Conservation (phyloP, 2,797 vertebrate genomes). For the Columba guinea region DNA sequence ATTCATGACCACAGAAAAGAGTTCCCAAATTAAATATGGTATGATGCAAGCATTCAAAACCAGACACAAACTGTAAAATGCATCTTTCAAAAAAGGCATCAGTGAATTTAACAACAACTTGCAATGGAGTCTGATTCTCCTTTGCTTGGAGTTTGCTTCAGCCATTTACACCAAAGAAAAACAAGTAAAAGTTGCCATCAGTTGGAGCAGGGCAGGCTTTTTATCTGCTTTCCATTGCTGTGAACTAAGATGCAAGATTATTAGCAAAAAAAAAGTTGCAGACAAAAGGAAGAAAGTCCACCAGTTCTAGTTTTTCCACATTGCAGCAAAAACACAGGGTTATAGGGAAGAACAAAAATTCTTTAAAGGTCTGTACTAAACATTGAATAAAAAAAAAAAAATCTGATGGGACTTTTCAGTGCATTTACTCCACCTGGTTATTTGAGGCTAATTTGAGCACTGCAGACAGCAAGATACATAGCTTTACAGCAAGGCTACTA, state of each 20-base stretch:
- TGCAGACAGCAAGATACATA: not conserved
- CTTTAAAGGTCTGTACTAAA: not conserved
- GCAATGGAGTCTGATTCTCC: not conserved
- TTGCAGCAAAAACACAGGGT: not conserved
- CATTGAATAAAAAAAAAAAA: not conserved
- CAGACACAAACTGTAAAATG: not conserved
- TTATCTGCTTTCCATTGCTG: not conserved
- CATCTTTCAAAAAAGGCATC: not conserved
- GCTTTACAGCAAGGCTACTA: not conserved
- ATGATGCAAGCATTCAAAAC: not conserved
- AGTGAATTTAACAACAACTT: not conserved
- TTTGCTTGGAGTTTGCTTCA: not conserved
- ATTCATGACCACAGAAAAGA: constrained; percentile 23
- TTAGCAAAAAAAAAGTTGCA: not conserved
- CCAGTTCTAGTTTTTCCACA: not conserved
- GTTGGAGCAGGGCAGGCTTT: not conserved
- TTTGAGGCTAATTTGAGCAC: not conserved
- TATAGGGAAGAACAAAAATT: not conserved
- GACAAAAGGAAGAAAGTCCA: not conserved
- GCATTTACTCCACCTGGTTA: not conserved
- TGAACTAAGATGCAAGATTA: not conserved
- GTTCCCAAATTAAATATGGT: not conserved
- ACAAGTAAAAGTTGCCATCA: not conserved
- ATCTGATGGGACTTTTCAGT: not conserved
- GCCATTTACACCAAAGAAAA: not conserved